phyloP scores from a whole-genome alignment of 2,888 invertebrate species.

The Molorchus minor region DNA sequence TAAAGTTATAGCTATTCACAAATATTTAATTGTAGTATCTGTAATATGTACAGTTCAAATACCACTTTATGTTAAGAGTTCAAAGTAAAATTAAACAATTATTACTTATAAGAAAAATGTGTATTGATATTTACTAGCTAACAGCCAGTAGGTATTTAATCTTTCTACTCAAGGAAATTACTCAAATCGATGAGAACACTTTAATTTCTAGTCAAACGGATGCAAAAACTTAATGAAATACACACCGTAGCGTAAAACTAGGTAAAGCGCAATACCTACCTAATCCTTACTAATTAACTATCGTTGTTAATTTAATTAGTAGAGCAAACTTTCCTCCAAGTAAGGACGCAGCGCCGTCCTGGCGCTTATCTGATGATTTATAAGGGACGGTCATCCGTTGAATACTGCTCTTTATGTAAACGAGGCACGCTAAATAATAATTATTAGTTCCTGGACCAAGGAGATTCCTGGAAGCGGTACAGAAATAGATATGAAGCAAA shows the following conservation, averaged over 20 bases:
- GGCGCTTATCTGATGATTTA: conserved; percentile 56
- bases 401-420: conserved; percentile 52
- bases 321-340: conserved; percentile 50
- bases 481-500: too few relatives aligned
- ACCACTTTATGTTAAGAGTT: too few relatives aligned
- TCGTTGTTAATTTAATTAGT: conserved; percentile 57
- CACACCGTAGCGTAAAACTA: background rate
- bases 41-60: too few relatives aligned
- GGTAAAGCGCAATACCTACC: conserved; percentile 5
- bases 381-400: conserved; percentile 53
- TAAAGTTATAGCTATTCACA: too few relatives aligned
- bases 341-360: conserved; percentile 44
- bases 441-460: conserved; percentile 35
- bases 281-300: conserved; percentile 51
- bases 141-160: too few relatives aligned
- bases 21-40: too few relatives aligned
- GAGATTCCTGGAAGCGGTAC: too few relatives aligned
- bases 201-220: background rate
- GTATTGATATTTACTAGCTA: too few relatives aligned
- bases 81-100: too few relatives aligned
- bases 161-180: too few relatives aligned
- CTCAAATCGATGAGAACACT: background rate
- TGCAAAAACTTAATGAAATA: background rate
- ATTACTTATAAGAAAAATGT: too few relatives aligned
- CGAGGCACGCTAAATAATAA: conserved; percentile 52